Evolutionary conservation across 1,140 invertebrate species (phyloP).

Genomic region (Sycophaga agraensis): DNA sequence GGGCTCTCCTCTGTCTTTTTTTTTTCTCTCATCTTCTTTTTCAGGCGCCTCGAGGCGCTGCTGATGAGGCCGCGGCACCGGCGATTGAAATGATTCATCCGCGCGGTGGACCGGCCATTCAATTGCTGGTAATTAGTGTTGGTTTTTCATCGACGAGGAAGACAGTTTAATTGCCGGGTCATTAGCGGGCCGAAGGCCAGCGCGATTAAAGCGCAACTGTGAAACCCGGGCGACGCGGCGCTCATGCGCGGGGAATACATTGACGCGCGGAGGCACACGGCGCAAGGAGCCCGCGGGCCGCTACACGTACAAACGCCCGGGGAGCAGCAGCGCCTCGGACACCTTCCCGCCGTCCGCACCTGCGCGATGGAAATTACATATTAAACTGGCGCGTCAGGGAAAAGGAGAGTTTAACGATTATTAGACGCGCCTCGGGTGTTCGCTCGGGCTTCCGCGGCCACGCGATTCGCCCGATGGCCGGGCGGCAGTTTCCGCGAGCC

Average conservation of each 20-base stretch:
- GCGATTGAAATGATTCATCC: no score
- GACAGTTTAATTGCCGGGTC: no score
- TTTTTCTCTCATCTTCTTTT: not conserved
- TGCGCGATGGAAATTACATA: no score
- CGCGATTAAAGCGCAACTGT: no score
- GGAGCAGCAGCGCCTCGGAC: not conserved
- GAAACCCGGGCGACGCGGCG: no score
- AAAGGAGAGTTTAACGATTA: conserved; percentile 28
- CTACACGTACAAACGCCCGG: not conserved
- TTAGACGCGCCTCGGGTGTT: conserved; percentile 10
- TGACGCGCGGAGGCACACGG: not conserved
- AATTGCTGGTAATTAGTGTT: no score
- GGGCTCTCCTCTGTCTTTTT: not conserved
- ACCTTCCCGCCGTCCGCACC: not conserved
- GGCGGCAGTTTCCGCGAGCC: not conserved
- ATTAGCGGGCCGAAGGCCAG: no score
- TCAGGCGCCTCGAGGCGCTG: not conserved
- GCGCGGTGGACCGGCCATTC: no score
- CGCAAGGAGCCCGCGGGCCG: not conserved
- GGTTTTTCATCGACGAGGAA: no score
- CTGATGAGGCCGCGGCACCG: no score
- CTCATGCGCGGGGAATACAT: conserved; percentile 1
- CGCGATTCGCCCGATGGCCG: not conserved
- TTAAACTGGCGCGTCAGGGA: conserved; percentile 32
- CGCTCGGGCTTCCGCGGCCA: no score